A percentile compares a stretch with the other conserved stretches of the same genome.
Evolutionary conservation across 2,888 invertebrate genomes (phyloP).

Genomic region (Penaeus monodon): DNA sequence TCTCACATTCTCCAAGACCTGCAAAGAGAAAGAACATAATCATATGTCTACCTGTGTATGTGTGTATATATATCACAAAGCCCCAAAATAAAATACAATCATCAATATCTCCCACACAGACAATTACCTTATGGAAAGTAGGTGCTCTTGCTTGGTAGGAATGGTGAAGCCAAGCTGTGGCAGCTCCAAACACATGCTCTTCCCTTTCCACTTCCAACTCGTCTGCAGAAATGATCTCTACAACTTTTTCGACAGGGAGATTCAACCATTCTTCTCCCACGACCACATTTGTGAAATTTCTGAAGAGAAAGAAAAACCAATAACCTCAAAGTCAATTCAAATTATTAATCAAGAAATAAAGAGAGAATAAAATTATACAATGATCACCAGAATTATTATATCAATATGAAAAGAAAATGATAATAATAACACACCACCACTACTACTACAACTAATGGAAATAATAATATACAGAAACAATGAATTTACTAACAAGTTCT

Average conservation of each 20-base stretch:
- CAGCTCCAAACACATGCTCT: slow-evolving; percentile 72
- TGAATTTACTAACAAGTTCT: too few relatives aligned
- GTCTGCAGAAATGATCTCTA: slow-evolving; percentile 72
- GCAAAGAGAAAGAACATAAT: neutral
- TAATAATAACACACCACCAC: too few relatives aligned
- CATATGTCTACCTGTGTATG: too few relatives aligned
- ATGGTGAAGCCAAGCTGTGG: slow-evolving; percentile 71
- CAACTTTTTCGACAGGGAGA: slow-evolving; percentile 70
- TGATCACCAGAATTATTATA: neutral
- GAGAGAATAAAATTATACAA: neutral
- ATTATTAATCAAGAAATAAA: neutral
- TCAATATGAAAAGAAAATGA: too few relatives aligned
- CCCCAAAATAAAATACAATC: too few relatives aligned
- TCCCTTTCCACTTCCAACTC: slow-evolving; percentile 71
- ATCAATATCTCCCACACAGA: too few relatives aligned
- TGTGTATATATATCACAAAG: too few relatives aligned
- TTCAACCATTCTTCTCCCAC: slow-evolving; percentile 70
- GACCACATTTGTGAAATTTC: slow-evolving; percentile 69
- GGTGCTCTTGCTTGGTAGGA: slow-evolving; percentile 68
- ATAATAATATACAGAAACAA: too few relatives aligned
- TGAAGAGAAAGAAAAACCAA: slow-evolving; percentile 54
- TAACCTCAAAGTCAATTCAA: neutral
- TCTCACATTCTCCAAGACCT: slow-evolving; percentile 72
- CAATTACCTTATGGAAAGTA: slow-evolving; percentile 69
- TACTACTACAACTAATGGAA: too few relatives aligned